phyloP scores from a whole-genome alignment of 37 sponge, comb jelly and placozoan species.

The Oscarella lobularis region DNA sequence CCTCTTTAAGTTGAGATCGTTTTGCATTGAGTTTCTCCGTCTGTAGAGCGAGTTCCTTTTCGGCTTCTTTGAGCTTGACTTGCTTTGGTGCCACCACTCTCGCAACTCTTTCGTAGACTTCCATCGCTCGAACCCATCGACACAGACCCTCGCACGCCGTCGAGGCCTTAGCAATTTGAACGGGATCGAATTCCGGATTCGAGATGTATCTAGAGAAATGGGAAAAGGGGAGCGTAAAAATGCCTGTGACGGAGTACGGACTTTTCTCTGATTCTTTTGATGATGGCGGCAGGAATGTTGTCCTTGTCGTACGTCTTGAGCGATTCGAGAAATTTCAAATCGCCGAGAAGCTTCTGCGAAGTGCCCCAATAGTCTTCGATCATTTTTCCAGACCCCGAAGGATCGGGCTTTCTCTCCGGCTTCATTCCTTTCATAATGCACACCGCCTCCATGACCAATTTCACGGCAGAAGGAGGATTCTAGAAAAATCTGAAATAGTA shows the following conservation, averaged over 20 bases:
- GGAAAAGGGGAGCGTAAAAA: neutral
- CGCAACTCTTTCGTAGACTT: conserved; percentile 95
- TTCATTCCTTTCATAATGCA: conserved; percentile 88
- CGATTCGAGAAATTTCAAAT: conserved; percentile 90
- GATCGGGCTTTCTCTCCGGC: conserved; percentile 96
- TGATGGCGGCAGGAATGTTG: conserved; percentile 77
- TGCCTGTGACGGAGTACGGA: conserved; percentile 11
- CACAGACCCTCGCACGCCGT: conserved; percentile 95
- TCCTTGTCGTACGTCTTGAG: conserved; percentile 96
- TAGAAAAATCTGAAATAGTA: conserved; percentile 1
- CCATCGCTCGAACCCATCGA: conserved; percentile 96
- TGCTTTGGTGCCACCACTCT: conserved; percentile 99
- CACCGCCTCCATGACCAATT: conserved; percentile 93
- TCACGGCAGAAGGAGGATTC: conserved; percentile 85
- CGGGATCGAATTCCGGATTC: conserved; percentile 83
- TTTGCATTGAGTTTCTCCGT: conserved; percentile 88
- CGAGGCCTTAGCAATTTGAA: conserved; percentile 73
- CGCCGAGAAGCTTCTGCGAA: conserved; percentile 84
- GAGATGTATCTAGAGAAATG: conserved; percentile 45
- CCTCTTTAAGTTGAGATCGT: conserved; percentile 71
- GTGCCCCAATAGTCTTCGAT: conserved; percentile 97
- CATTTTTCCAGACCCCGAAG: conserved; percentile 86
- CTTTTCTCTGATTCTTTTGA: conserved; percentile 96
- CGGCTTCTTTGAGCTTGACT: conserved; percentile 71
- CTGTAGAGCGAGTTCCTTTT: conserved; percentile 72